These are phyloP conservation scores for Troilus luridus DNA, from an alignment of 2,888 invertebrate species.

Conservation along the genomic window DNA sequence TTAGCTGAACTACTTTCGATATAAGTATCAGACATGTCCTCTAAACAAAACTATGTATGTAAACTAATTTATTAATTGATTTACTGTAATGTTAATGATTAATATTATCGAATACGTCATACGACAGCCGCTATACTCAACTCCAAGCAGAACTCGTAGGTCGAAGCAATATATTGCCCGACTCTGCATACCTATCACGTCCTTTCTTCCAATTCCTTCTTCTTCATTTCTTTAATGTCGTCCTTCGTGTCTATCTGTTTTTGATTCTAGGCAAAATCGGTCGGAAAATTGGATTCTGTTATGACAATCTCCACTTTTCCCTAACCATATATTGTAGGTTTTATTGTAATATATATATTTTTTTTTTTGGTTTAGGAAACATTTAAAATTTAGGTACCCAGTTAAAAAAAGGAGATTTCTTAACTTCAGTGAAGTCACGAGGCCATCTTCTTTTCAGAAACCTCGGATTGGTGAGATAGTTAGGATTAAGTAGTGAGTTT, in stretches of 20 bases:
- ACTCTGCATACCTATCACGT: not conserved
- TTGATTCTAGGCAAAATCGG: constrained; percentile 33
- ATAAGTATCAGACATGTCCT: too few relatives aligned
- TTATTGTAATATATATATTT: not conserved
- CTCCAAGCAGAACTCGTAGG: too few relatives aligned
- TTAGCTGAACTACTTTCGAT: too few relatives aligned
- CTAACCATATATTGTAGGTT: not conserved
- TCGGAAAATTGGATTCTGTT: constrained; percentile 13
- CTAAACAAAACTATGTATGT: too few relatives aligned
- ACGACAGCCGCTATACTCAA: too few relatives aligned
- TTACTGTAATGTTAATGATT: not conserved
- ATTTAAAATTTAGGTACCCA: too few relatives aligned
- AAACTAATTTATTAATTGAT: too few relatives aligned
- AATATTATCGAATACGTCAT: not conserved
- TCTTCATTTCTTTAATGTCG: constrained; percentile 3
- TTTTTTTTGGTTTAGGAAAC: not conserved
- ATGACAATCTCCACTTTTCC: not conserved
- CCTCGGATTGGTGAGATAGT: too few relatives aligned
- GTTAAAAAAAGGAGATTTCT: too few relatives aligned
- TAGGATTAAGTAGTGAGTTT: too few relatives aligned
- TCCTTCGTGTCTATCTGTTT: not conserved
- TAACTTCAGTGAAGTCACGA: too few relatives aligned
- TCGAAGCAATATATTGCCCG: not conserved
- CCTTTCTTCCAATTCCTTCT: not conserved
- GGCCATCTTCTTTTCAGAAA: too few relatives aligned